A percentile compares a stretch with the other conserved stretches of the same genome.
These are phyloP conservation scores for Thripadectes ignobilis DNA, from an alignment of 2,797 vertebrate species.

Conservation along the genomic window DNA sequence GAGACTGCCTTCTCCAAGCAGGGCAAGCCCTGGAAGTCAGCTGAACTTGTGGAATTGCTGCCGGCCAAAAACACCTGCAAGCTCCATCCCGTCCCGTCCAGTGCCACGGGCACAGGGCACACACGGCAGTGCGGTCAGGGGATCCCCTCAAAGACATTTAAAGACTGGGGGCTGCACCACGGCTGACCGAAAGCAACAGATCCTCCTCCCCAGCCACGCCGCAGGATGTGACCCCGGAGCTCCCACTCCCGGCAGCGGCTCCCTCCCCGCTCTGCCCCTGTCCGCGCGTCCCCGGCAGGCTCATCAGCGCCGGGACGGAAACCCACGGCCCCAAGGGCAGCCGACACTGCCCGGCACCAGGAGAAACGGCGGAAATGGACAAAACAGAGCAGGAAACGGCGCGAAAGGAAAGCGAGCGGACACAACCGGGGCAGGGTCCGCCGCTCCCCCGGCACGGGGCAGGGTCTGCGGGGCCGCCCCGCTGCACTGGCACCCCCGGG, in stretches of 20 bases:
- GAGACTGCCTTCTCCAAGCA: accelerated
- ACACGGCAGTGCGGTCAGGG: accelerated
- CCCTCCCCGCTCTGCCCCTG: too few species aligned
- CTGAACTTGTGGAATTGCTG: background rate
- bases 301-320: background rate
- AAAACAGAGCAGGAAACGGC: conserved; percentile 23
- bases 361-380: background rate
- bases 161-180: background rate
- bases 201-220: accelerated
- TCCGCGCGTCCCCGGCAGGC: background rate
- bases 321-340: background rate
- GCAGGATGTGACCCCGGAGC: accelerated
- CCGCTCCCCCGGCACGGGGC: too few species aligned
- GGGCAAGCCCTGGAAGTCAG: background rate
- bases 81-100: background rate
- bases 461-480: too few species aligned
- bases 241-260: background rate
- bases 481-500: background rate
- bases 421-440: background rate
- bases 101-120: background rate
- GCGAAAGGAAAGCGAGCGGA: background rate
- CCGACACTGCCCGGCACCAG: background rate
- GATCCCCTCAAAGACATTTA: background rate
- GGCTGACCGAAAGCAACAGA: background rate
- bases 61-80: background rate